Percentiles rank a stretch among this genome's conserved stretches.
Evolutionary conservation across 1,140 invertebrate species (phyloP).

Genomic region (Gonatopus flavifemur): DNA sequence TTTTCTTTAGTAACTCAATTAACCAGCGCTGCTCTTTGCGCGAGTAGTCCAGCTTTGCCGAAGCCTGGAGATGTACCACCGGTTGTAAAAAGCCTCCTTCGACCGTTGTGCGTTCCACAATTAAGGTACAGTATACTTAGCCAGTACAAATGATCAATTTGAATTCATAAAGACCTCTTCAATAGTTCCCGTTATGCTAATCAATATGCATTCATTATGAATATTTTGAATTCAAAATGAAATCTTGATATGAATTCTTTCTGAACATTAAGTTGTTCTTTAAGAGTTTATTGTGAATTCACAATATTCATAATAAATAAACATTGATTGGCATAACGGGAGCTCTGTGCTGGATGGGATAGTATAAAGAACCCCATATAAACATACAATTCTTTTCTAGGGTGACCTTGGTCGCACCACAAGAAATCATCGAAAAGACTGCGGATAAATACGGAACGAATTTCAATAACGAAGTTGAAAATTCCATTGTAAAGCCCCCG

Average conservation of each 20-base stretch:
- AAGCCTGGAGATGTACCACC: conserved; percentile 56
- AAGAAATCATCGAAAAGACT: conserved; percentile 41
- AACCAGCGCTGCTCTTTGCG: conserved; percentile 65
- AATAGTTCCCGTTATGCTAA: not conserved
- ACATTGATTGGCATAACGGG: not conserved
- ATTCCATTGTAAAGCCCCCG: conserved; percentile 41
- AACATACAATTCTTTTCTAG: conserved; percentile 29
- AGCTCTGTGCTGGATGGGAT: not conserved
- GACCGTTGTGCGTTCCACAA: conserved; percentile 64
- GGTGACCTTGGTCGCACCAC: conserved; percentile 50
- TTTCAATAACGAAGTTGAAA: conserved; percentile 45
- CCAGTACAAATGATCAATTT: too few species aligned
- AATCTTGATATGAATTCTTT: not conserved
- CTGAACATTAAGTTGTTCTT: not conserved
- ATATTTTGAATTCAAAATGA: not conserved
- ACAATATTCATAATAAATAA: not conserved
- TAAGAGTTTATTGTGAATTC: not conserved
- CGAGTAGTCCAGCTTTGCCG: conserved; percentile 64
- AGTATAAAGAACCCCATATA: not conserved
- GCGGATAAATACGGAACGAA: conserved; percentile 38
- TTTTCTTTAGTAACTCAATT: conserved; percentile 63
- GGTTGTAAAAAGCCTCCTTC: conserved; percentile 61
- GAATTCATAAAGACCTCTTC: not conserved
- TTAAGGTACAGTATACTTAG: too few species aligned
- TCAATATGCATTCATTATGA: not conserved